Percentiles rank a stretch among this genome's conserved stretches.
These are phyloP conservation scores for Porites rus DNA, from an alignment of 92 coral and sea anemone genomes.

Conservation along the genomic window DNA sequence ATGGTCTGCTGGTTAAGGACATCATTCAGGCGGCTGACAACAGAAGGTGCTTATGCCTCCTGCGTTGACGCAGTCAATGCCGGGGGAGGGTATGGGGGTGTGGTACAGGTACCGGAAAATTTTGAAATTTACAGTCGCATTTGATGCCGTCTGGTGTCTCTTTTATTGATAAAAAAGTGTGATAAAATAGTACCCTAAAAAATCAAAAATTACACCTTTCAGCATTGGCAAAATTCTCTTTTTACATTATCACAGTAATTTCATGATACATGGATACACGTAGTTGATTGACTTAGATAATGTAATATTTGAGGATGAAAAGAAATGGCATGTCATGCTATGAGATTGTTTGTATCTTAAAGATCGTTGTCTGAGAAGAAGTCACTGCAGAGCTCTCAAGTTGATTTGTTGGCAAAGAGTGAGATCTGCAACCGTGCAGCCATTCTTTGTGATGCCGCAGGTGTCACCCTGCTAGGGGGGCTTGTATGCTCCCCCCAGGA, in stretches of 20 bases:
- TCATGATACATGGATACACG: not conserved
- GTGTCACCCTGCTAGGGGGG: too few relatives aligned
- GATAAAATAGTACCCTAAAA: not conserved
- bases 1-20: too few relatives aligned
- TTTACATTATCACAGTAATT: not conserved
- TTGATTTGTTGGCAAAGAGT: too few relatives aligned
- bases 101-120: not conserved
- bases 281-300: not conserved
- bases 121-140: not conserved
- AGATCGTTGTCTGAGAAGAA: conserved; percentile 9
- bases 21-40: too few relatives aligned
- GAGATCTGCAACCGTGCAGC: too few relatives aligned
- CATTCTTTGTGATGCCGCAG: too few relatives aligned
- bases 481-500: too few relatives aligned
- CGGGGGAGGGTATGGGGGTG: too few relatives aligned
- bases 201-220: not conserved
- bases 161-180: not conserved
- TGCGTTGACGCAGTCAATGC: too few relatives aligned
- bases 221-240: not conserved
- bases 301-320: not conserved
- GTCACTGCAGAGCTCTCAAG: not conserved
- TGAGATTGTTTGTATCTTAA: not conserved
- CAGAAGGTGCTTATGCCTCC: too few relatives aligned
- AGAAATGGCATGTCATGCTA: not conserved
- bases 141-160: not conserved